phyloP scores from a whole-genome alignment of 2,113 vertebrate genomes.

The Pogona vitticeps region DNA sequence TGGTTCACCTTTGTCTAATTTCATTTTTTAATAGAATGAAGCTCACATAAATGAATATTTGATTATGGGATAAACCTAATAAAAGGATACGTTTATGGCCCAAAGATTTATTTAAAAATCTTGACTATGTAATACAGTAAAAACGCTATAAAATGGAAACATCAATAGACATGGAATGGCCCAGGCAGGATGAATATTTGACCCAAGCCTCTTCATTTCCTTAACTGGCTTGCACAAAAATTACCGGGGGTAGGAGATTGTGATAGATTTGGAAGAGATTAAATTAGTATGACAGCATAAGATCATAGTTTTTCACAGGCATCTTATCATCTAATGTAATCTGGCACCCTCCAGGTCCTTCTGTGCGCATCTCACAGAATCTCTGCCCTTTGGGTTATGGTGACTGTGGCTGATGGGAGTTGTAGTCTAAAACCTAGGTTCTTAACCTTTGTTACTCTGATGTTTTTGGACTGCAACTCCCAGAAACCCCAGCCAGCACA shows the following conservation, averaged over 20 bases:
- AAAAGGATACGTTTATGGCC: slow-evolving; percentile 72
- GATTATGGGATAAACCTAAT: slow-evolving; percentile 74
- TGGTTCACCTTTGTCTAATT: slow-evolving; percentile 77
- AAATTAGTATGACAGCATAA: not conserved
- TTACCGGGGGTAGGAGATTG: slow-evolving; percentile 13
- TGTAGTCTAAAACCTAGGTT: not conserved
- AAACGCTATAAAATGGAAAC: slow-evolving; percentile 62
- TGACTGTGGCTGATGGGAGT: not conserved
- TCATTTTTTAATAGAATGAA: slow-evolving; percentile 74
- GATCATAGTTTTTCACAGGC: not conserved
- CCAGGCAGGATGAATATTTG: slow-evolving; percentile 65
- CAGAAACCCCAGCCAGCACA: no score
- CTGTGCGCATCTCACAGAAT: not conserved
- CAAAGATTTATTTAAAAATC: slow-evolving; percentile 69
- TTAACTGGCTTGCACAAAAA: slow-evolving; percentile 57
- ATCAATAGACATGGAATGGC: slow-evolving; percentile 57
- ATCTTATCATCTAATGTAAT: not conserved
- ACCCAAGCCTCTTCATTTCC: slow-evolving; percentile 64
- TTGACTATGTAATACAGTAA: slow-evolving; percentile 59
- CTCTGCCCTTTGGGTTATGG: not conserved
- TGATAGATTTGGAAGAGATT: not conserved
- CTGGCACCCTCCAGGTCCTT: not conserved
- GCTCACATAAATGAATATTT: slow-evolving; percentile 73
- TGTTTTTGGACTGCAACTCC: no score
- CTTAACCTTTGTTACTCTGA: no score